Base-by-base conservation (phyloP, 2,797 vertebrate species). In the Meda fulgida region DNA sequence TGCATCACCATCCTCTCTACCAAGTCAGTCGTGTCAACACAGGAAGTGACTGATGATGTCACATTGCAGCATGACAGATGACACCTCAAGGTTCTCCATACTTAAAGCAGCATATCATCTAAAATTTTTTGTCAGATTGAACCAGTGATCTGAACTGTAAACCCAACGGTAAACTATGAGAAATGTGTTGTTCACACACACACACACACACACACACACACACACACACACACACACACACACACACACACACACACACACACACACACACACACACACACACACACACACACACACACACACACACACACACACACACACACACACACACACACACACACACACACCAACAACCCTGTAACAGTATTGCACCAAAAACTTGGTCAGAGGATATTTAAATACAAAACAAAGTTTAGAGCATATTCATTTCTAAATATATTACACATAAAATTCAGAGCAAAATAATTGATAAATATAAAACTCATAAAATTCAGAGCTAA, bases 41-140 rank as follows among this genome's bases (percentile, higher is more conserved):
- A 79, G 60, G 77, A 79, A 79, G 77, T 79, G 77, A 79, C 11
- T 66, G 18, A 79, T 31, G 38, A 19, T 18, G 46, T 48, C n/a
- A 77, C 55, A 63, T 19, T 65, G n/a, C 77, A 63, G 40, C 26
- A 46, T 31, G 38, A 65, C 58, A 66, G 55, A 46, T 31, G 38
- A 65, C 38, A 66, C n/a, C 6, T 16, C 3, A 1, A 36, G 48
- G 19, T 23, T 55, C 3, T 34, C 5, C 5, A 34, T 19, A 34
- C 10, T 75, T 11, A 13, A 48, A 29, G 70, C 26, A 7, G 3
- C 29, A 75, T 2, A 13, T 76, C 48, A n/a, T 14, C 53, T 18
- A 0, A n/a, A 77, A 58, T 16, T 58, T 4, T 38, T 18, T 38
- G 21, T n/a, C 34, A 38, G 7, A 58, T 2, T 38, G 11, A 58